These are phyloP conservation scores for Drosophila neotestacea DNA, from an alignment of 2,888 invertebrate species.

Conservation along the genomic window DNA sequence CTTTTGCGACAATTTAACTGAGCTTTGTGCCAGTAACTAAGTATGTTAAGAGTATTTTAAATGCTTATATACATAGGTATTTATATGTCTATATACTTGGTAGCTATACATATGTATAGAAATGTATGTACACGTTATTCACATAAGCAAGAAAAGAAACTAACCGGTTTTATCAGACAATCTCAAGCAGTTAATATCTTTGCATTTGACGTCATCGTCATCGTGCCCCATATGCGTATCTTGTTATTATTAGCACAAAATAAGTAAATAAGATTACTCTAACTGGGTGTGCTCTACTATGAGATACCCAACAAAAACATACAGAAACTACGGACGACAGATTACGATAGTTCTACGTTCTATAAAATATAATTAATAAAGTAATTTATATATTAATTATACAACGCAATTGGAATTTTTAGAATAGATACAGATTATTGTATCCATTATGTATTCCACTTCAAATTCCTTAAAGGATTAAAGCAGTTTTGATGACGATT, in stretches of 20 bases:
- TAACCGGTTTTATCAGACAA: constrained; percentile 64
- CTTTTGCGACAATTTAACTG: constrained; percentile 52
- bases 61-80: constrained; percentile 1
- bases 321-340: too few relatives aligned
- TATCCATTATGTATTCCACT: too few relatives aligned
- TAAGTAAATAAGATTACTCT: background rate
- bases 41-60: constrained; percentile 28
- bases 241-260: constrained; percentile 17
- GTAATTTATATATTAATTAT: too few relatives aligned
- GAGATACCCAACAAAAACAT: background rate
- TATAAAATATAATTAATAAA: too few relatives aligned
- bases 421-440: too few relatives aligned
- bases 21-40: constrained; percentile 27
- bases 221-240: constrained; percentile 28
- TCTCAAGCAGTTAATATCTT: constrained; percentile 33
- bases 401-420: too few relatives aligned
- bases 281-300: background rate
- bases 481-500: too few relatives aligned
- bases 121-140: background rate
- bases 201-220: constrained; percentile 50
- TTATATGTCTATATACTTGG: constrained; percentile 1
- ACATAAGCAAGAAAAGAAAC: constrained; percentile 20
- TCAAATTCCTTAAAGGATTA: too few relatives aligned
- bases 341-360: too few relatives aligned
- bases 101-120: background rate